Evolutionary conservation across 1,140 invertebrate species (phyloP), one percentile per base, ranked within the genome.

Genomic region (Pinna nobilis): DNA sequence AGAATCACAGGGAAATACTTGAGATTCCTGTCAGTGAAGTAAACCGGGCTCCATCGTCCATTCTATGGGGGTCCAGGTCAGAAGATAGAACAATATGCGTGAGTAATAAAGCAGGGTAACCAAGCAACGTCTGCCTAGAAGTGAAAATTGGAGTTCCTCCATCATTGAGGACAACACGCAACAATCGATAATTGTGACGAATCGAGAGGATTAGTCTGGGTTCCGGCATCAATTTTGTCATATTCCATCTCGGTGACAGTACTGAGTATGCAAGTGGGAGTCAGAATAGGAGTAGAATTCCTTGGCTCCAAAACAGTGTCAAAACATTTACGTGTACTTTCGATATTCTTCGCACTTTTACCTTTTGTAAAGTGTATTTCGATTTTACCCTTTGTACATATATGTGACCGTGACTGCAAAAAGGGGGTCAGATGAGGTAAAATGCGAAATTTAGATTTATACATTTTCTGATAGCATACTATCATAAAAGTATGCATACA

Each of bases 391-490:
- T n/a, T n/a, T n/a, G n/a, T n/a, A n/a, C n/a, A n/a, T 53, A 53
- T 53, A 53, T 60, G 57, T 60, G 57, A 60, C 57, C 2, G 28
- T 35, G 57, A 60, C 57, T 32, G 57, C 13, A 20, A 60, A 60
- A 60, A 60, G 30, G 57, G 57, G 18, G 33, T n/a, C 57, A 60
- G 57, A 60, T 60, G 57, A 60, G 28, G 33, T 23, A 60, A 53
- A 53, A 28, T n/a, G n/a, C 20, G n/a, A 13, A 53, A 53, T 53
- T 53, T 23, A 53, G 18, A 28, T 60, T 9, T 25, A 13, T 37
- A 33, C 57, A 33, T 60, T 60, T 60, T 60, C 30, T 60, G 57
- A 9, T 32, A 37, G 28, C 33, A 11, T 60, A 37, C 11, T 32
- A 32, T 60, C 11, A 32, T 11, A 33, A 37, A 33, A 15, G 11